Percentiles rank a stretch among this genome's conserved stretches.
Conservation (phyloP, 1,140 invertebrate species). For the Hermatobates lingyangjiaoensis region DNA sequence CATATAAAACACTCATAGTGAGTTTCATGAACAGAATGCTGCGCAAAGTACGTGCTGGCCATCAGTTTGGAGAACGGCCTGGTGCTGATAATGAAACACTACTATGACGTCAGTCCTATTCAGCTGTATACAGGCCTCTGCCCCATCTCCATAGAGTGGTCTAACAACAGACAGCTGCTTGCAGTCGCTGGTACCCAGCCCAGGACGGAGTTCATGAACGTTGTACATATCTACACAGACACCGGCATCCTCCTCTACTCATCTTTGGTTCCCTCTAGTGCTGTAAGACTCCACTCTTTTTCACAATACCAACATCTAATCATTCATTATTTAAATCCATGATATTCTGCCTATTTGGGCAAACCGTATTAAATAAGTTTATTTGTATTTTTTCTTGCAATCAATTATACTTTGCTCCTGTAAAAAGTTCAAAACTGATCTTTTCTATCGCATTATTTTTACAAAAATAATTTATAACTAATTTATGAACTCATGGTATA, state of each 20-base stretch:
- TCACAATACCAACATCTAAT: too few species aligned
- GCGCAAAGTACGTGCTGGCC: conserved; percentile 50
- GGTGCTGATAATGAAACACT: conserved; percentile 71
- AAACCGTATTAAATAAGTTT: too few species aligned
- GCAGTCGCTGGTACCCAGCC: conserved; percentile 67
- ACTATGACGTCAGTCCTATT: conserved; percentile 78
- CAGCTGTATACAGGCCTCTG: conserved; percentile 65
- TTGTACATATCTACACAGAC: conserved; percentile 63
- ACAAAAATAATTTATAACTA: too few species aligned
- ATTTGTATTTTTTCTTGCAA: conserved; percentile 2
- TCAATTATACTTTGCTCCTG: not conserved
- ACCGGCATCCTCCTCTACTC: conserved; percentile 51
- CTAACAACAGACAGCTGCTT: conserved; percentile 77
- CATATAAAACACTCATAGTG: too few species aligned
- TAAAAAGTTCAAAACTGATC: not conserved
- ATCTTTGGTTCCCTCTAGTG: conserved; percentile 49
- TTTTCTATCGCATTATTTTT: too few species aligned
- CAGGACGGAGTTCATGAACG: conserved; percentile 37
- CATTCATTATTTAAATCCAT: too few species aligned
- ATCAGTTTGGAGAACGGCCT: conserved; percentile 75
- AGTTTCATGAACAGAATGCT: not conserved
- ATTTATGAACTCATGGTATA: too few species aligned
- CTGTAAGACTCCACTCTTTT: conserved; percentile 39
- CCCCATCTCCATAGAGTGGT: conserved; percentile 81
- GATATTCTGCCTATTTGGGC: too few species aligned